Conservation (phyloP, 2,797 vertebrate genomes). For the Anguilla marmorata region DNA sequence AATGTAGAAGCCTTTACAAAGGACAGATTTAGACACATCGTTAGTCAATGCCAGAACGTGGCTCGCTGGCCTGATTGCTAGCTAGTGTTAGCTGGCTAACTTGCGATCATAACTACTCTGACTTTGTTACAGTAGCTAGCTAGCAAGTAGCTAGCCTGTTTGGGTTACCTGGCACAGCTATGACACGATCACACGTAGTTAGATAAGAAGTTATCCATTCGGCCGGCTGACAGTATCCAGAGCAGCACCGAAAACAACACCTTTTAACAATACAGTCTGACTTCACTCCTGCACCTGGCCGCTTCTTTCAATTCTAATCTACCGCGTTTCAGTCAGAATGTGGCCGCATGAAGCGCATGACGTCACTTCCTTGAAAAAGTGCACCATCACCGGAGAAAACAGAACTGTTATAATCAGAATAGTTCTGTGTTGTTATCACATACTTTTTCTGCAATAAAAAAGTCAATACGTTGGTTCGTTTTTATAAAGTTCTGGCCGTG, state of each 20-base stretch:
- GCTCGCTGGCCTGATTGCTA: background rate
- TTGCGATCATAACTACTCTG: background rate
- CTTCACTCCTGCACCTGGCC: background rate
- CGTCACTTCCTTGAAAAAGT: constrained; percentile 29
- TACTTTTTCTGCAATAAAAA: too few relatives aligned
- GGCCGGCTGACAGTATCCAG: too few relatives aligned
- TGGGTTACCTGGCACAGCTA: too few relatives aligned
- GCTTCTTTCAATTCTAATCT: constrained; percentile 29
- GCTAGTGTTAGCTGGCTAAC: too few relatives aligned
- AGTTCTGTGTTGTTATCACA: too few relatives aligned
- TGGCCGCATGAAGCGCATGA: constrained; percentile 8
- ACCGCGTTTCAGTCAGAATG: constrained; percentile 45
- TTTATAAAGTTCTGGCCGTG: too few relatives aligned
- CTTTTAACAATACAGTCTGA: background rate
- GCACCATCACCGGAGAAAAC: background rate
- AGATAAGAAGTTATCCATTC: background rate
- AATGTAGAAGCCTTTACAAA: background rate
- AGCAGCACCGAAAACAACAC: background rate
- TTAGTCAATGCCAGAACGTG: background rate
- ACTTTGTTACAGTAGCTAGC: background rate
- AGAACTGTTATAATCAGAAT: too few relatives aligned
- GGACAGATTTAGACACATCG: background rate
- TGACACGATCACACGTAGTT: background rate
- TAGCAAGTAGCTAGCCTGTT: too few relatives aligned
- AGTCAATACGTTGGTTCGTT: too few relatives aligned